Conservation (phyloP, 2,113 vertebrate genomes). For the Xenopus borealis region DNA sequence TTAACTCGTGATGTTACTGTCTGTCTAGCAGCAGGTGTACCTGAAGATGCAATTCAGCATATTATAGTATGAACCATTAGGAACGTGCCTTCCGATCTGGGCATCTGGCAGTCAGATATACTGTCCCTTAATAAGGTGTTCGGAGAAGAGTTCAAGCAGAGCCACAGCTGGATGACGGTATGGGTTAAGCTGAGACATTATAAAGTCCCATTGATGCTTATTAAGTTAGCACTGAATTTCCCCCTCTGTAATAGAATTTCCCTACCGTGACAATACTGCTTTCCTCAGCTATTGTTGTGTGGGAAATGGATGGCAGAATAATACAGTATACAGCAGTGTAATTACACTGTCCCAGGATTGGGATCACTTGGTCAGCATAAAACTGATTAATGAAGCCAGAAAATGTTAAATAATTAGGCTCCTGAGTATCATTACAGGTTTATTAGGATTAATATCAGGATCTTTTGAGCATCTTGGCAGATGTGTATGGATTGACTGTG, state of each 20-base stretch:
- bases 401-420: too few species aligned
- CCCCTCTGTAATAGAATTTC: constrained; percentile 19
- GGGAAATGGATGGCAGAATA: neutral
- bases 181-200: constrained; percentile 4
- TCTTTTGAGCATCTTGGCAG: too few species aligned
- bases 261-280: neutral
- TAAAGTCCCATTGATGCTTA: constrained; percentile 12
- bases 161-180: constrained; percentile 1
- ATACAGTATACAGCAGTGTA: too few species aligned
- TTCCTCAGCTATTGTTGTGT: too few species aligned
- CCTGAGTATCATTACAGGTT: too few species aligned
- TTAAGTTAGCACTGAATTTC: constrained; percentile 20
- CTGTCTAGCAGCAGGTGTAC: neutral
- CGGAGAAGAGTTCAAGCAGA: neutral
- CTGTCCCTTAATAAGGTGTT: neutral
- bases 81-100: neutral
- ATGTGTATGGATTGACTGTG: too few species aligned
- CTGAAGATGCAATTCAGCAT: neutral
- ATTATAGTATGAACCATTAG: neutral
- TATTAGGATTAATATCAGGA: too few species aligned
- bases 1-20: neutral
- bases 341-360: too few species aligned
- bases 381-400: too few species aligned
- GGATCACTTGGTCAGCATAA: too few species aligned
- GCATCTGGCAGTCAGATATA: neutral